Base-by-base conservation (phyloP, 2,797 vertebrate species). In the Acrocephalus scirpaceus region DNA sequence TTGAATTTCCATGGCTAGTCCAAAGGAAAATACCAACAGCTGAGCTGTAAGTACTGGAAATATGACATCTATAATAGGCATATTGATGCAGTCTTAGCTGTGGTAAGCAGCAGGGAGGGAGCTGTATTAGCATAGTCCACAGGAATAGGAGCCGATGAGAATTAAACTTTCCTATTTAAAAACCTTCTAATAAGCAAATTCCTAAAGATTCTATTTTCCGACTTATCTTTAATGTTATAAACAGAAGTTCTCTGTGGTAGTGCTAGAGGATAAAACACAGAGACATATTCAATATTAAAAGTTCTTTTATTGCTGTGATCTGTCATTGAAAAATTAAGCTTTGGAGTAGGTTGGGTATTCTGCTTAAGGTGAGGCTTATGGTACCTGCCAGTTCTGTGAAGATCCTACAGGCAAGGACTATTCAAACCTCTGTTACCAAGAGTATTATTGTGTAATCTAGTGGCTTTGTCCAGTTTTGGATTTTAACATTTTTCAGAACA, bases 21-120 rank as follows among this genome's bases (percentile, higher is more conserved):
- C 73, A 76, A 93, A 95, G 91, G 71, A 90, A 97, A 96, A 94
- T 77, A 56, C 90, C 86, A 96, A 81, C 88, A 89, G 91, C 75
- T 53, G 56, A 97, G 81, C 65, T 88, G 74, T 92, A 93, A 90
- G 95, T 77, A 57, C 90, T 96, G 87, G 84, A 96, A 96, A 97
- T 88, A 93, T 65, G 81, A 89, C 80, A 79, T 83, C 94, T 92
- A 92, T 92, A 95, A 88, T 72, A 88, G 89, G 65, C 51, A 92
- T 70, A 86, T 88, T 88, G 93, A 91, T 82, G 60, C 74, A 95
- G 73, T 58, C 80, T 53, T 56, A 74, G 71, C 60, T 85, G 81
- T 83, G 75, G 89, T 81, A 81, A 86, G 83, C 62, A 73, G 83
- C 81, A 89, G 84, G 85, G 79, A 81, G 45, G 25, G 62, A 92